Conservation (phyloP, 2,888 invertebrate species). For the Sinopyrophorus schimmeli region DNA sequence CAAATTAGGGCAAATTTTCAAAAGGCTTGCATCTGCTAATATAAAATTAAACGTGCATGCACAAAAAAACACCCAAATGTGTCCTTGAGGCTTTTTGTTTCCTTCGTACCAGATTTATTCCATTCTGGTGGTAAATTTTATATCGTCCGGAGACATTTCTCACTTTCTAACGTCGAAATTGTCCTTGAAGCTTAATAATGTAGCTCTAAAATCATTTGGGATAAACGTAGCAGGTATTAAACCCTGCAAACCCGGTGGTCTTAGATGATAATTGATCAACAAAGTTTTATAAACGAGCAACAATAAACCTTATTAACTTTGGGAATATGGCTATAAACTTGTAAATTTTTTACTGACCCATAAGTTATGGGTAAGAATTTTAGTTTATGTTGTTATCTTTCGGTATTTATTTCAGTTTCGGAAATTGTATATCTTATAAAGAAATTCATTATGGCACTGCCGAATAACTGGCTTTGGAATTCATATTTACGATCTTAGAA, state of each 20-base stretch:
- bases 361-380: constrained; percentile 29
- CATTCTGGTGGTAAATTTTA: constrained; percentile 20
- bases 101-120: constrained; percentile 26
- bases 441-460: constrained; percentile 8
- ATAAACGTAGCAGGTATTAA: constrained; percentile 37
- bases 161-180: constrained; percentile 23
- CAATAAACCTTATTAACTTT: constrained; percentile 38
- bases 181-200: constrained; percentile 24
- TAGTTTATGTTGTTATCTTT: constrained; percentile 28
- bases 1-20: constrained; percentile 25
- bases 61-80: constrained; percentile 31
- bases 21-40: constrained; percentile 31
- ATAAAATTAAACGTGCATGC: constrained; percentile 25
- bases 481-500: constrained; percentile 15
- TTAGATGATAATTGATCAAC: constrained; percentile 41
- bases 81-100: constrained; percentile 33
- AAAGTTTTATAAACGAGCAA: constrained; percentile 38
- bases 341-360: constrained; percentile 34
- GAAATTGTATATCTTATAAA: constrained; percentile 16
- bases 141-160: constrained; percentile 14
- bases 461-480: constrained; percentile 11
- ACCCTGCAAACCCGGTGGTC: constrained; percentile 41
- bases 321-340: constrained; percentile 35
- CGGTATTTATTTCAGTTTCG: constrained; percentile 32
- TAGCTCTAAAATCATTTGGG: constrained; percentile 24